Conservation (phyloP, 1,140 invertebrate species). For the roundworm (Caenorhabditis elegans) region DNA sequence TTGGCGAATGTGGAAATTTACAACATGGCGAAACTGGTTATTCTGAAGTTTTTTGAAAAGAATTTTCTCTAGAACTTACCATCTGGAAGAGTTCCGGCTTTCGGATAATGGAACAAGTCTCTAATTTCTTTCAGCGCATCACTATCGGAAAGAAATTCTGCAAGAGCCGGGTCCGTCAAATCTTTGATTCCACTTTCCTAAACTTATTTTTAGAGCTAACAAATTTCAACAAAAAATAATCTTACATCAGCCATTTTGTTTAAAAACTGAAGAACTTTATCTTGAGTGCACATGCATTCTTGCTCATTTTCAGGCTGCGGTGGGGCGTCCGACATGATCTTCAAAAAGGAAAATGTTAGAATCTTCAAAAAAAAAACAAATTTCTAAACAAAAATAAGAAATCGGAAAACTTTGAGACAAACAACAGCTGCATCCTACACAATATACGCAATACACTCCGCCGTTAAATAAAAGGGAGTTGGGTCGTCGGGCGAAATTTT, state of each 20-base stretch:
- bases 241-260: constrained; percentile 38
- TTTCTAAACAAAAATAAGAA: neutral
- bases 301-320: neutral
- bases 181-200: constrained; percentile 36
- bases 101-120: constrained; percentile 54
- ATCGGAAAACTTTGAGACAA: neutral
- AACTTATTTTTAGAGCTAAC: neutral
- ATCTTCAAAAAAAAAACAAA: neutral
- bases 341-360: neutral
- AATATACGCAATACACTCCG: neutral
- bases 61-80: constrained; percentile 29
- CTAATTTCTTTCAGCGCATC: constrained; percentile 46
- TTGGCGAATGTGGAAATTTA: too few species aligned
- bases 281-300: constrained; percentile 39
- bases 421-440: constrained; percentile 15
- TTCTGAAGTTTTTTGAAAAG: neutral
- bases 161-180: constrained; percentile 36
- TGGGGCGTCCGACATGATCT: neutral
- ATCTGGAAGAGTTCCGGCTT: constrained; percentile 55
- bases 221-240: neutral
- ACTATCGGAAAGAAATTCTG: constrained; percentile 35
- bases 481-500: neutral
- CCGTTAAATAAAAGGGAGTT: neutral
- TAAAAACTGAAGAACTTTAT: constrained; percentile 30
- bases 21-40: too few species aligned